Percentiles rank a stretch among this genome's conserved stretches.
phyloP scores from a whole-genome alignment of 2,888 invertebrate species.

The Linnaemya vulpina region DNA sequence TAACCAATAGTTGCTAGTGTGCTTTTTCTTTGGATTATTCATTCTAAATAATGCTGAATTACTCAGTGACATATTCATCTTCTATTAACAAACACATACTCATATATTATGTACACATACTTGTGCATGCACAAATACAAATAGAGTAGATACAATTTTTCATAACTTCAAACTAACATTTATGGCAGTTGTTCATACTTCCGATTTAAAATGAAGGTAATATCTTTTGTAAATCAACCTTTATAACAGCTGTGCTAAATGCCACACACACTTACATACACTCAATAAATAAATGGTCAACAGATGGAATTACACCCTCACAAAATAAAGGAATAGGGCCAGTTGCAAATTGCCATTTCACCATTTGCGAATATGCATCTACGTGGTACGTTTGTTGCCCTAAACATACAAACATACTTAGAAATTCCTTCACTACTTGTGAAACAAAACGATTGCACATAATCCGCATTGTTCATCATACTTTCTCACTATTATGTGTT shows the following conservation, averaged over 20 bases:
- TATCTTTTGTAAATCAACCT: conserved; percentile 16
- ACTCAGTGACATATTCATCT: too few relatives aligned
- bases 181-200: background rate
- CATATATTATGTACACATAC: too few relatives aligned
- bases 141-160: too few relatives aligned
- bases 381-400: background rate
- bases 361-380: too few relatives aligned
- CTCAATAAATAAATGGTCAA: conserved; percentile 7
- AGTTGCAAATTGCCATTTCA: conserved; percentile 19
- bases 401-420: background rate
- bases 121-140: too few relatives aligned
- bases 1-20: too few relatives aligned
- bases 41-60: too few relatives aligned
- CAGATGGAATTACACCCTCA: conserved; percentile 20
- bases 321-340: conserved; percentile 1
- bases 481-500: background rate
- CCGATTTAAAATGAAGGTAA: conserved; percentile 26
- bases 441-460: background rate
- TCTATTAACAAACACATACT: too few relatives aligned
- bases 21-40: too few relatives aligned
- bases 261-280: background rate
- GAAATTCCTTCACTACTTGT: background rate
- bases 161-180: too few relatives aligned
- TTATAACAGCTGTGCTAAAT: conserved; percentile 38
- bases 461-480: background rate